Evolutionary conservation across 2,888 invertebrate genomes (phyloP).

Genomic region (Cordilura impudica): DNA sequence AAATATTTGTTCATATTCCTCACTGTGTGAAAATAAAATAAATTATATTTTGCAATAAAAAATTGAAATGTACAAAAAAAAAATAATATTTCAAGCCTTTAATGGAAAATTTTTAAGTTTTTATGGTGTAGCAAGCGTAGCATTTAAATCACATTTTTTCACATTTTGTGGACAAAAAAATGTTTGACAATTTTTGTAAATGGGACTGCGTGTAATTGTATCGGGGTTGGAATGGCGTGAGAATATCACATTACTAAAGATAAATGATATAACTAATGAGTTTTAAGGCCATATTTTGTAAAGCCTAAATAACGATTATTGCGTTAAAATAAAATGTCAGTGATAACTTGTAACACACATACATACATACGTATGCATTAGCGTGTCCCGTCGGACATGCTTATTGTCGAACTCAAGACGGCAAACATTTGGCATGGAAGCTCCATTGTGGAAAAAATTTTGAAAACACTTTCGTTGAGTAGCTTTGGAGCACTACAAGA

Average conservation of each 20-base stretch:
- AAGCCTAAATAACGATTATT: slow-evolving; percentile 28
- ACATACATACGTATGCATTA: too few relatives aligned
- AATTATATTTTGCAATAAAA: not conserved
- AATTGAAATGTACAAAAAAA: not conserved
- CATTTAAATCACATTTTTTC: not conserved
- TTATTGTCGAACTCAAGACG: too few relatives aligned
- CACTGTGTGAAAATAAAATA: not conserved
- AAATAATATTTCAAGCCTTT: not conserved
- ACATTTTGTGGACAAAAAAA: not conserved
- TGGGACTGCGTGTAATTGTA: not conserved
- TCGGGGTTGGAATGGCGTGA: slow-evolving; percentile 32
- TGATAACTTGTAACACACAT: not conserved
- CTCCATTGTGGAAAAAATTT: too few relatives aligned
- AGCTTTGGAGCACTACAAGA: too few relatives aligned
- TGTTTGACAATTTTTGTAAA: not conserved
- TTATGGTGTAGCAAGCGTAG: slow-evolving; percentile 15
- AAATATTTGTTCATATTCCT: not conserved
- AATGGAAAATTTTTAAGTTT: slow-evolving; percentile 1
- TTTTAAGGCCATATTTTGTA: slow-evolving; percentile 28
- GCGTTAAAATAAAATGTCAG: slow-evolving; percentile 23
- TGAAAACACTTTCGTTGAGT: too few relatives aligned
- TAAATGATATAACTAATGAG: slow-evolving; percentile 39
- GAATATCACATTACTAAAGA: slow-evolving; percentile 44
- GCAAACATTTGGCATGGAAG: too few relatives aligned
- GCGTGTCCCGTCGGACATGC: too few relatives aligned